Base-by-base conservation (phyloP, 2,797 vertebrate species). In the Pseudochaenichthys georgianus region DNA sequence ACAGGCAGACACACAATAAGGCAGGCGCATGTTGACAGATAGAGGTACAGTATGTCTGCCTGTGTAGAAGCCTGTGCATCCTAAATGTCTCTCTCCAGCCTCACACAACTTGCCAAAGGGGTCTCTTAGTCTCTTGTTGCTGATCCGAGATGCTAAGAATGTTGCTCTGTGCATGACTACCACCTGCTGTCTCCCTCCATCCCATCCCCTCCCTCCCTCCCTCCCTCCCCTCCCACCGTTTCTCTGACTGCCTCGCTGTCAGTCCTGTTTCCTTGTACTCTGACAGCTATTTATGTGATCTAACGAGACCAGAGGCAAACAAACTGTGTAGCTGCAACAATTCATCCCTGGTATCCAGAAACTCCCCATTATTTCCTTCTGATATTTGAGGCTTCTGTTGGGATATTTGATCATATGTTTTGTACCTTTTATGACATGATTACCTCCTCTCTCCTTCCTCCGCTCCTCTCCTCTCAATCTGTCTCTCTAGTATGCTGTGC, bases 401-500 rank as follows among this genome's bases (percentile, higher is more conserved):
- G 63, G 48, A 60, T 80, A 69, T 79, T 69, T 72, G 59, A 80
- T 17, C 52, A 70, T 16, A 94, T 96, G 96, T 94, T 95, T 96
- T 96, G 96, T 94, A 85, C 83, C 78, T 73, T 77, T 79, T 83
- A 67, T 88, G 78, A 83, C 91, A 66, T 53, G 82, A 77, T 82
- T 70, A 64, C 73, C 12, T 41, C 48, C 28, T 91, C 87, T 89
- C 90, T 89, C 92, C 92, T 91, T 94, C 86, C 90, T 90, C 90
- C 90, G 93, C 53, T 63, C 47, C 57, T 73, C 69, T 66, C 34
- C 43, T 92, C 89, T 92, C 95, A 94, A 88, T 95, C 92, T 92
- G 94, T 94, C 94, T 95, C 95, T 95, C 95, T 97, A 95, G 95
- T 97, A 95, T 96, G 96, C 96, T 92, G 95, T 94, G 97, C 95